Base-by-base conservation (phyloP, 2,797 vertebrate species). In the Tauraco hartlaubi region DNA sequence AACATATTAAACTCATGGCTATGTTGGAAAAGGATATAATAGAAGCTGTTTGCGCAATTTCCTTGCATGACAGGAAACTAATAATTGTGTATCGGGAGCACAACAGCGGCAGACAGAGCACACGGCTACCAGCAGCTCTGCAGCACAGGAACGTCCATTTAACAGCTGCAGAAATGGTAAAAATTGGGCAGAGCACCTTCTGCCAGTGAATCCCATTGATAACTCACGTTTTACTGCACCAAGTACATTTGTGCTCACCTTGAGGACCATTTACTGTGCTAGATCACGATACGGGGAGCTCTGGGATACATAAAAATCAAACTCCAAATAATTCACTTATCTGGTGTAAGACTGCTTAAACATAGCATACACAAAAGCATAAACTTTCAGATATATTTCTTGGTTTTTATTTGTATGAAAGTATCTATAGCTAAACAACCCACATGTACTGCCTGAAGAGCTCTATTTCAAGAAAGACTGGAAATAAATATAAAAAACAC, bases 401-500 rank as follows among this genome's bases (percentile, higher is more conserved):
- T 59, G 21, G 21, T 77, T 73, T 68, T 84, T 55, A 61, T 88
- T 84, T 64, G 33, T 15, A 48, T 72, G 51, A 78, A 72, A 81
- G 55, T 72, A 87, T 59, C 39, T 58, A 35, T 20, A 66, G 39
- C 35, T 92, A 68, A 92, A 61, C 76, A 91, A 81, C 62, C n/a
- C 58, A n/a, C 79, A 52, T 51, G 8, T 41, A 69, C 49, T 64
- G 64, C 52, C 49, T 41, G 29, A 86, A 91, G 26, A 81, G 18
- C 23, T 91, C 66, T 86, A 90, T 72, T 94, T 95, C 90, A 86
- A 88, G 59, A 4, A 89, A 41, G 58, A 83, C 26, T 35, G 41
- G 48, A 91, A 96, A 73, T 54, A 91, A 58, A 58, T 29, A 20
- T 81, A 1, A 9, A 46, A 85, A 77, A 44, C 20, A 51, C 14